Evolutionary conservation across 2,888 invertebrate species (phyloP), one percentile per base, ranked within the genome.

Genomic region (Heliconius cydno): DNA sequence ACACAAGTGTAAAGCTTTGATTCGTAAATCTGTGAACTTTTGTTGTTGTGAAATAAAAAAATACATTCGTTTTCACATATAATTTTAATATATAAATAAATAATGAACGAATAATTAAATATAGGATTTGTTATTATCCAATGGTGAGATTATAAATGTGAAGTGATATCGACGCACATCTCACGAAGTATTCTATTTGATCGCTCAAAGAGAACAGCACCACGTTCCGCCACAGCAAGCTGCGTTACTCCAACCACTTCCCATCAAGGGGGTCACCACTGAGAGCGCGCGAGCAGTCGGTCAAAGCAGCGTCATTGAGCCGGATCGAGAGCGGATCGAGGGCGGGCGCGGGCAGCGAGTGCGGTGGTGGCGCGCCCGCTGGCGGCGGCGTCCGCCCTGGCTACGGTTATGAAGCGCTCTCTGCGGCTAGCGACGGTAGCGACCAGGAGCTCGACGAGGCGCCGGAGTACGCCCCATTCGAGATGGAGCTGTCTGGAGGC

Each of bases 161-260:
- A 65, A 80, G 80, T 82, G 82, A 75, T 70, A n/a, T 78, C 67
- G 77, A 52, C 60, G 30, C 30, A 34, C 66, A 38, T 78, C 72
- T 28, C 46, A 77, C 63, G 68, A 25, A 74, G 22, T 38, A 22
- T 63, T 57, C 73, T 34, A 7, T 60, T 34, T 13, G 52, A 19
- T 68, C 68, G 60, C 25, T 60, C 57, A 78, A 67, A 63, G 70
- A 78, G 79, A 78, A 80, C 81, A 84, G 87, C 94, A 94, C 90
- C 93, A 94, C 94, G 94, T 94, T 94, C 90, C 94, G 94, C 86
- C 94, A 94, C 92, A 91, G 93, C 89, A 94, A 94, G 86, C 87
- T 94, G 86, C 93, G 94, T 89, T 94, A 94, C 81, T 93, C 94
- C 82, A 94, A 92, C 83, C 93, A 92, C 87, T 91, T 90, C 80